These are phyloP conservation scores for Spilosoma lubricipeda DNA, from an alignment of 2,888 invertebrate genomes.

Conservation along the genomic window DNA sequence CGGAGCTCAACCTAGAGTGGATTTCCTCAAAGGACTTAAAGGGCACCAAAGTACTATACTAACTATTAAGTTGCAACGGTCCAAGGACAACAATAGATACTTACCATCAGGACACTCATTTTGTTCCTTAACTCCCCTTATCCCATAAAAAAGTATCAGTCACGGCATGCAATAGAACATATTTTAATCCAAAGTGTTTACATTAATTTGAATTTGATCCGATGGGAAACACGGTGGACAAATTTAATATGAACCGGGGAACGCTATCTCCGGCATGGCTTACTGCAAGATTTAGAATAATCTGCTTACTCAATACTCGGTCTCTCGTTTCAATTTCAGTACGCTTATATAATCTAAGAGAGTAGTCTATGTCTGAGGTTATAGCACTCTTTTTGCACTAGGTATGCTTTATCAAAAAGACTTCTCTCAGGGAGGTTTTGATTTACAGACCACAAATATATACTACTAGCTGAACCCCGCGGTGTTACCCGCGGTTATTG, in stretches of 20 bases:
- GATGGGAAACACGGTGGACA: neutral
- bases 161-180: neutral
- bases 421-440: neutral
- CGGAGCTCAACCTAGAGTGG: too few relatives aligned
- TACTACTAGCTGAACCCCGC: too few relatives aligned
- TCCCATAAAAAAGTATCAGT: too few relatives aligned
- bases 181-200: neutral
- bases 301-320: neutral
- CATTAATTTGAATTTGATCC: neutral
- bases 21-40: too few relatives aligned
- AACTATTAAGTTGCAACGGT: too few relatives aligned
- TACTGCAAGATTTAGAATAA: neutral
- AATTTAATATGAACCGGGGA: neutral
- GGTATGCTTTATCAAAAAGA: too few relatives aligned
- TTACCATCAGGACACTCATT: too few relatives aligned
- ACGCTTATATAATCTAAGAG: neutral
- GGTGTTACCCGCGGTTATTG: too few relatives aligned
- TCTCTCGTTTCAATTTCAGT: neutral
- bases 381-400: neutral
- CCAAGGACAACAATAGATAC: too few relatives aligned
- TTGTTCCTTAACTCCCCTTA: too few relatives aligned
- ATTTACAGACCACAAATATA: neutral
- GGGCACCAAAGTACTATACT: too few relatives aligned
- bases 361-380: neutral
- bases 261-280: neutral